phyloP scores from a whole-genome alignment of 1,140 invertebrate genomes.

The Triops longicaudatus region DNA sequence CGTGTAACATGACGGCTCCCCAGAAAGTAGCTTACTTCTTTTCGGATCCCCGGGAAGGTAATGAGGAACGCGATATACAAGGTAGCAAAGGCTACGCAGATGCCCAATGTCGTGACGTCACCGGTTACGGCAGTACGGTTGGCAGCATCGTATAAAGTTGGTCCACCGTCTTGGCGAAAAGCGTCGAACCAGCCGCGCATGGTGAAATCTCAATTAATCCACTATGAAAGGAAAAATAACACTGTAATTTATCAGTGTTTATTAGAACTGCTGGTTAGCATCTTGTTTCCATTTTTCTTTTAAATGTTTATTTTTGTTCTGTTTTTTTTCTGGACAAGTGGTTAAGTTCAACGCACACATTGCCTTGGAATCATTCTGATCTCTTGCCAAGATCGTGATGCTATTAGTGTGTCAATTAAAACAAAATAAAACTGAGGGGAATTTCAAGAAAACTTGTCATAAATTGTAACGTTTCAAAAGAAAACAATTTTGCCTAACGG shows the following conservation, averaged over 20 bases:
- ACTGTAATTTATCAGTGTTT: not conserved
- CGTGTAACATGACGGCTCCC: not conserved
- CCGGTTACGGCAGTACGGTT: conserved; percentile 88
- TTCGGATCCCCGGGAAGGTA: conserved; percentile 87
- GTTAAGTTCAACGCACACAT: too few relatives aligned
- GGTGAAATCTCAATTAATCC: conserved; percentile 21
- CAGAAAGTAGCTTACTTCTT: conserved; percentile 60
- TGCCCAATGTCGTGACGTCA: conserved; percentile 73
- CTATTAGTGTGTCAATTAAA: too few relatives aligned
- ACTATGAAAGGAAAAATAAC: not conserved
- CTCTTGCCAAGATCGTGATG: too few relatives aligned
- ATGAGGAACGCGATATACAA: conserved; percentile 84
- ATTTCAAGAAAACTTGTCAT: too few relatives aligned
- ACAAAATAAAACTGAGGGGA: too few relatives aligned
- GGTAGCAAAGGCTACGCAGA: conserved; percentile 78
- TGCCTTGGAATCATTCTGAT: too few relatives aligned
- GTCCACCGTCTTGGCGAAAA: conserved; percentile 83
- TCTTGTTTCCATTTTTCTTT: too few relatives aligned
- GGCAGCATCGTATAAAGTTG: conserved; percentile 82
- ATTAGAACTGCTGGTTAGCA: too few relatives aligned
- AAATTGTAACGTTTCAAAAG: too few relatives aligned
- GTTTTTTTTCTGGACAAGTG: too few relatives aligned
- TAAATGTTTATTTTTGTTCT: too few relatives aligned
- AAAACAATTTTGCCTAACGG: too few relatives aligned
- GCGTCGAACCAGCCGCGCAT: conserved; percentile 91